Evolutionary conservation across 2,113 vertebrate genomes (phyloP).

Genomic region (Saguinus imperator): DNA sequence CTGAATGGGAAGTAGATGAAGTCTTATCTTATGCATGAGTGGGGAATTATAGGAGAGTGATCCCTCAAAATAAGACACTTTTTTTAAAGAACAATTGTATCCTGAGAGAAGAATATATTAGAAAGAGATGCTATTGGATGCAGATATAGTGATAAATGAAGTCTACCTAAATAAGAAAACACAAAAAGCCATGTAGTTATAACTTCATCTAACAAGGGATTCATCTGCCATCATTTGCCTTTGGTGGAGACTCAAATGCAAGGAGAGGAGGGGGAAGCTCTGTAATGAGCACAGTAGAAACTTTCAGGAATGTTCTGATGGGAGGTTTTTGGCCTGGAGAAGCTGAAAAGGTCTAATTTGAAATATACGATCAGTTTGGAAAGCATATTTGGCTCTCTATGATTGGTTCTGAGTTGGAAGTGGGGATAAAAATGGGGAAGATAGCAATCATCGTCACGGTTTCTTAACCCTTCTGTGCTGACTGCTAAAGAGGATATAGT

Average conservation of each 20-base stretch:
- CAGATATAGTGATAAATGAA: neutral
- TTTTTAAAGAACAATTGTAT: neutral
- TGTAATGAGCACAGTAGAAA: neutral
- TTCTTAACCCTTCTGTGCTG: neutral
- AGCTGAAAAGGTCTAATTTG: neutral
- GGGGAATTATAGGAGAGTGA: neutral
- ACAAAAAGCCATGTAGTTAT: neutral
- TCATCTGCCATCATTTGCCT: neutral
- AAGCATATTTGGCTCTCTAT: neutral
- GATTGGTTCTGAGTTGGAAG: neutral
- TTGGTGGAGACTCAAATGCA: neutral
- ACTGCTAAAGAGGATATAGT: neutral
- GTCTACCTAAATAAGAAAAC: neutral
- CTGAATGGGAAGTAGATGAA: neutral
- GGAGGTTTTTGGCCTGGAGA: neutral
- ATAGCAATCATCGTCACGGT: neutral
- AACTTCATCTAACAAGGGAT: neutral
- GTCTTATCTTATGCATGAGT: neutral
- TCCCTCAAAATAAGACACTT: neutral
- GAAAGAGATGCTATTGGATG: neutral
- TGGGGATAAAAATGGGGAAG: neutral
- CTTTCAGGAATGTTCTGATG: neutral
- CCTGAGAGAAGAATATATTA: neutral
- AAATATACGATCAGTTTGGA: neutral
- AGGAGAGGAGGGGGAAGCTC: neutral